phyloP scores from a whole-genome alignment of 1,140 invertebrate species.

The Trichonephila clavata region DNA sequence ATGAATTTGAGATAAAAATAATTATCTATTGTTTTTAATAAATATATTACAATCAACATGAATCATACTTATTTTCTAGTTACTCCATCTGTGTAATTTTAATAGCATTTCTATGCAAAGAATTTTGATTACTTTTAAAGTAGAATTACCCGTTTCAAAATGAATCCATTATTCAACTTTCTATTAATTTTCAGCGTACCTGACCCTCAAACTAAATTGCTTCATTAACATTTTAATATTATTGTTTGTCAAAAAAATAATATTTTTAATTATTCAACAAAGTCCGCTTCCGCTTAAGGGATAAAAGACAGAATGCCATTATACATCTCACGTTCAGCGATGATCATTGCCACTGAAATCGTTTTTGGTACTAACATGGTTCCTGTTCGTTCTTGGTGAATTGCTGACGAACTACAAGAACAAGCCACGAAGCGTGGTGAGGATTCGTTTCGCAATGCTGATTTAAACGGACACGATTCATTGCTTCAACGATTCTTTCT shows the following conservation, averaged over 20 bases:
- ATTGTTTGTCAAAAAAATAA: not conserved
- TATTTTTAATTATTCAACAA: not conserved
- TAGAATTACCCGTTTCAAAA: too few relatives aligned
- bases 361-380: not conserved
- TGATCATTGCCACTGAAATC: slow-evolving; percentile 29
- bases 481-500: slow-evolving; percentile 29
- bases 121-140: too few relatives aligned
- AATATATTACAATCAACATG: too few relatives aligned
- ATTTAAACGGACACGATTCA: slow-evolving; percentile 44
- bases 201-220: not conserved
- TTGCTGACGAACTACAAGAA: slow-evolving; percentile 41
- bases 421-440: slow-evolving; percentile 28
- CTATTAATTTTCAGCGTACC: too few relatives aligned
- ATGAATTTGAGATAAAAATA: too few relatives aligned
- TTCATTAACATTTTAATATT: slow-evolving; percentile 3
- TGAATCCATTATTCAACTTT: too few relatives aligned
- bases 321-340: slow-evolving; percentile 28
- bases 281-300: slow-evolving; percentile 32
- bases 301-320: not conserved
- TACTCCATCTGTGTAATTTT: too few relatives aligned
- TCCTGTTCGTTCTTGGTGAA: slow-evolving; percentile 61
- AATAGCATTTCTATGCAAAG: too few relatives aligned
- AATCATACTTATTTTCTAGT: too few relatives aligned
- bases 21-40: too few relatives aligned
- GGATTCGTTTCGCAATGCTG: slow-evolving; percentile 56